Evolutionary conservation across 2,797 vertebrate genomes (phyloP), one percentile per base, ranked within the genome.

Genomic region (Eulemur albifrons): DNA sequence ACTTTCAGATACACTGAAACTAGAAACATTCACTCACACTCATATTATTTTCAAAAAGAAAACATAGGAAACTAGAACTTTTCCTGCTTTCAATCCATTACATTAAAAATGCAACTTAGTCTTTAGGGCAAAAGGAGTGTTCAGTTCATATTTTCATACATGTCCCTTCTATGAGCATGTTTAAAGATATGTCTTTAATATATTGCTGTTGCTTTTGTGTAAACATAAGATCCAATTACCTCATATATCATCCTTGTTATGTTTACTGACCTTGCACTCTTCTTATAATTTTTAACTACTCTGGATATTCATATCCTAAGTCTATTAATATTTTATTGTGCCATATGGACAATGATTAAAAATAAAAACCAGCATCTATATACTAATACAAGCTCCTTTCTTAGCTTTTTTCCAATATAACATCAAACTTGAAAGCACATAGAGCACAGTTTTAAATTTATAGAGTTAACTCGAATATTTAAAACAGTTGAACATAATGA

Each of bases 1-100:
- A 97, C 76, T 95, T 92, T 81, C 48, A 96, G 0, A 90, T 94
- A 94, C 87, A 96, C 85, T 96, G 95, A 96, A 97, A 97, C 90
- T 87, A 96, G 95, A 98, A 96, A 94, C 57, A 94, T 81, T 45
- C 70, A 32, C 77, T 96, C 0, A 5, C 17, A 72, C 40, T 96
- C 6, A 2, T 87, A 95, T 97, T 86, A 67, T 40, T 94, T 97
- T 95, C 90, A 94, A 69, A 75, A 97, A 90, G 80, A 96, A 97
- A 97, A 97, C 4, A 40, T 45, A 96, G 88, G 81, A 97, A 97
- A 98, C 17, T 18, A 67, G 90, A 89, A 93, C 0, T 93, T 98
- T 96, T 97, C 75, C 93, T 97, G 69, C 65, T 97, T 97, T 96
- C 85, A 97, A 84, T 76, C 86, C 40, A 50, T 61, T 77, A 70